These are phyloP conservation scores for Stichodactyla helianthus DNA, from an alignment of 64 coral and sea anemone genomes.

Conservation along the genomic window DNA sequence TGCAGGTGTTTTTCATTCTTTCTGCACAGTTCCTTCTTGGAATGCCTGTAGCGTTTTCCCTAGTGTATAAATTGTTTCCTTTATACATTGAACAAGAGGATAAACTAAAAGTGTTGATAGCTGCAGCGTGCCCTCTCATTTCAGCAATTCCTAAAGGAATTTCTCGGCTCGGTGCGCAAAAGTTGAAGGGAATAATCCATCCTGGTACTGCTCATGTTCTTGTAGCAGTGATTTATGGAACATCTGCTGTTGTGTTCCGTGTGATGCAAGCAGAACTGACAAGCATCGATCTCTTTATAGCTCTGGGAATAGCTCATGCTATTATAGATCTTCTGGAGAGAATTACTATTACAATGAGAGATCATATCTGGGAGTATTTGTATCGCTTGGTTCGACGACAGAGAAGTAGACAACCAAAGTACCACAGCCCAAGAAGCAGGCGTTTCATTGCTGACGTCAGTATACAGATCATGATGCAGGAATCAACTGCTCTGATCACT, in stretches of 20 bases:
- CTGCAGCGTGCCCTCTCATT: neutral
- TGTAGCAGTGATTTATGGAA: conserved; percentile 40
- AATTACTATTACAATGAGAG: neutral
- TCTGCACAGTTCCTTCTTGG: conserved; percentile 56
- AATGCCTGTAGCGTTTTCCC: neutral
- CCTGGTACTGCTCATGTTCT: conserved; percentile 16
- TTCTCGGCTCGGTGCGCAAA: too few species aligned
- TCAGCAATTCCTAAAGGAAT: too few species aligned
- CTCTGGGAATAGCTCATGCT: too few species aligned
- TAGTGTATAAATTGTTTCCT: conserved; percentile 24
- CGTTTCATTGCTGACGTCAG: too few species aligned
- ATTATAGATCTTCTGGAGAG: too few species aligned
- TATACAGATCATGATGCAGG: too few species aligned
- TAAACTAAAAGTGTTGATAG: conserved; percentile 13
- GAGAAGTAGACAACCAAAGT: too few species aligned
- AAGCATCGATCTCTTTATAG: conserved; percentile 5
- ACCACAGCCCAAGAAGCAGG: too few species aligned
- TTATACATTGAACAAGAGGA: conserved; percentile 1
- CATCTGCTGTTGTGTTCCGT: conserved; percentile 61
- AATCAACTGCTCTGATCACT: too few species aligned
- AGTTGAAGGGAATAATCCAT: neutral
- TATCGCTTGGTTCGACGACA: too few species aligned
- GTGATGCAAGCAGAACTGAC: conserved; percentile 71
- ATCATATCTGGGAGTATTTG: too few species aligned
- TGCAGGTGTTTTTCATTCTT: conserved; percentile 8